Evolutionary conservation across 2,888 invertebrate genomes (phyloP).

Genomic region (Lypha dubia): DNA sequence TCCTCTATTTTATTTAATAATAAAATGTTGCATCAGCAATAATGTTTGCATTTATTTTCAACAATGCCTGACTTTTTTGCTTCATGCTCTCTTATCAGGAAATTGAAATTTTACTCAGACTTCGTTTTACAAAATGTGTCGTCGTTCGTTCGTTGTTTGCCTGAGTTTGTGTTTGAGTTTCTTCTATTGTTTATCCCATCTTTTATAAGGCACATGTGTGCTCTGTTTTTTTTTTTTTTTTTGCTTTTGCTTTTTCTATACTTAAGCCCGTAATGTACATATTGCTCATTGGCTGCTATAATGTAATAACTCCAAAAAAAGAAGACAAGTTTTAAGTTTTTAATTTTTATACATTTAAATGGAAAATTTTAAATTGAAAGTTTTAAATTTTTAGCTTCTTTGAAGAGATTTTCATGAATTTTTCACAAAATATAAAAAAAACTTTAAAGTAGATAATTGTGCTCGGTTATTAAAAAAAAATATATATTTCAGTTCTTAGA

Average conservation of each 20-base stretch:
- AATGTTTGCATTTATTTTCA: slow-evolving; percentile 39
- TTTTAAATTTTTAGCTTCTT: too few relatives aligned
- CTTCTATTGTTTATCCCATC: slow-evolving; percentile 27
- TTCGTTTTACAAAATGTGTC: slow-evolving; percentile 52
- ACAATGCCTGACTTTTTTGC: slow-evolving; percentile 12
- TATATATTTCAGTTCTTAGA: too few relatives aligned
- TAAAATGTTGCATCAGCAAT: slow-evolving; percentile 46
- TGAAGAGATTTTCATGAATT: too few relatives aligned
- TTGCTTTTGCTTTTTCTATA: background rate
- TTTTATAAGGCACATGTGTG: slow-evolving; percentile 37
- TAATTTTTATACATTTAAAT: too few relatives aligned
- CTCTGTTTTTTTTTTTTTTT: too few relatives aligned
- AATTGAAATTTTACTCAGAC: slow-evolving; percentile 63
- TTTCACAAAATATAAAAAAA: too few relatives aligned
- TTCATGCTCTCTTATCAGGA: slow-evolving; percentile 43
- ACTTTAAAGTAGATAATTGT: too few relatives aligned
- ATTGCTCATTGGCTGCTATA: background rate
- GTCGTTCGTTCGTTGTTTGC: slow-evolving; percentile 32
- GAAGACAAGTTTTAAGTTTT: too few relatives aligned
- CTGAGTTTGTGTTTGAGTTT: background rate
- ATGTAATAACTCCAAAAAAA: too few relatives aligned
- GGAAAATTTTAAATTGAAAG: too few relatives aligned
- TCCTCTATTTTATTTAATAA: slow-evolving; percentile 11
- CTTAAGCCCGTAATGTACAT: background rate
- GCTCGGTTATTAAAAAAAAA: too few relatives aligned